These are phyloP conservation scores for Siniperca undulata DNA, from an alignment of 2,797 vertebrate species.

Conservation along the genomic window DNA sequence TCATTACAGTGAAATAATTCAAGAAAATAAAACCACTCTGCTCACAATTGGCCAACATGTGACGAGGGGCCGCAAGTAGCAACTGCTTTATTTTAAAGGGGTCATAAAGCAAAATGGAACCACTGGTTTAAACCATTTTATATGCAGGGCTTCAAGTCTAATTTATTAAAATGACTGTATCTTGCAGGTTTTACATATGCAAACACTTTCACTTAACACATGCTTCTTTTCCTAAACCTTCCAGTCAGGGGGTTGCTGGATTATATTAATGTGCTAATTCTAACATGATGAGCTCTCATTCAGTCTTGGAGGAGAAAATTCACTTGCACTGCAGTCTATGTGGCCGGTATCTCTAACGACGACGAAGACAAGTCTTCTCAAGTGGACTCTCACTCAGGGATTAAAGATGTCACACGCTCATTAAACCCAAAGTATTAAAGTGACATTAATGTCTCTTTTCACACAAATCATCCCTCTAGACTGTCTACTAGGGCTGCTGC, in stretches of 20 bases:
- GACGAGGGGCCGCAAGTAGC: too few relatives aligned
- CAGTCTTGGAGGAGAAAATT: background rate
- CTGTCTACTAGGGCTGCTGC: background rate
- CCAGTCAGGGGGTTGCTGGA: background rate
- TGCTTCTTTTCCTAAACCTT: background rate
- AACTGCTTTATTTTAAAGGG: too few relatives aligned
- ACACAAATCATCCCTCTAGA: conserved; percentile 7
- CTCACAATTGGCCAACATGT: background rate
- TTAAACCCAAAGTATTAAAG: conserved; percentile 54
- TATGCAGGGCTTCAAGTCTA: background rate
- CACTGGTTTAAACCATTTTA: background rate
- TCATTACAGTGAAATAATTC: background rate
- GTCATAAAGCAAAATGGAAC: background rate
- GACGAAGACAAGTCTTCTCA: background rate
- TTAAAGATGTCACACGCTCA: conserved; percentile 27
- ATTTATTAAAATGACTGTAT: background rate
- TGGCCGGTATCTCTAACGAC: background rate
- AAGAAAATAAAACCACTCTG: background rate
- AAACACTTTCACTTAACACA: background rate
- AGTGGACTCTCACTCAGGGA: background rate
- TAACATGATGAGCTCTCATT: background rate
- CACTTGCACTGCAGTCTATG: background rate
- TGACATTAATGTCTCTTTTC: conserved; percentile 9
- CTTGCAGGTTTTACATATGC: background rate
- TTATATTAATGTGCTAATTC: background rate